Conservation (phyloP, 2,113 vertebrate species). For the Leiothrix lutea region DNA sequence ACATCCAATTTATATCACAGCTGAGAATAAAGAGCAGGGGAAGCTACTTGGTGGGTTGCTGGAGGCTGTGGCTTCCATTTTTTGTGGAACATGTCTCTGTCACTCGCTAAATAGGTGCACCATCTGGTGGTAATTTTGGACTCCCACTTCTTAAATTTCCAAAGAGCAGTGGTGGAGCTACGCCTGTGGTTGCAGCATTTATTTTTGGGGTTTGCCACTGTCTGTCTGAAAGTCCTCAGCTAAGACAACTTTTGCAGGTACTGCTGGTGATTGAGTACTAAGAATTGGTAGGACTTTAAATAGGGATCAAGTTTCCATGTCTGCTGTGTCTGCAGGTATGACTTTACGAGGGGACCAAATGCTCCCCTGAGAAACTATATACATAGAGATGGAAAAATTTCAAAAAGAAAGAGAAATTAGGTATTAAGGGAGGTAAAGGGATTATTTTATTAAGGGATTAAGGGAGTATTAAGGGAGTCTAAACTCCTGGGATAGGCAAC, state of each 20-base stretch:
- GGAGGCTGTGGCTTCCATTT: constrained; percentile 50
- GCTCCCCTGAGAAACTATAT: neutral
- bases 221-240: neutral
- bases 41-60: constrained; percentile 47
- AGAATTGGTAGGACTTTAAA: neutral
- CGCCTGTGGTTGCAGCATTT: neutral
- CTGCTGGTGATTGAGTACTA: neutral
- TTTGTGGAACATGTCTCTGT: constrained; percentile 45
- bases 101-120: constrained; percentile 67
- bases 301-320: neutral
- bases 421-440: neutral
- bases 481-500: neutral
- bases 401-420: neutral
- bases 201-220: neutral
- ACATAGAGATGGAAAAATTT: neutral
- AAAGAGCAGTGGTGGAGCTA: neutral
- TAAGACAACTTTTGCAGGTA: neutral
- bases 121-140: constrained; percentile 67
- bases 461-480: neutral
- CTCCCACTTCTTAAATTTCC: constrained; percentile 46
- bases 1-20: constrained; percentile 12
- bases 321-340: neutral
- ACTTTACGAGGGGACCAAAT: neutral
- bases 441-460: neutral
- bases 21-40: constrained; percentile 29